These are phyloP conservation scores for Anolis carolinensis DNA, from an alignment of 2,113 vertebrate species.

Conservation along the genomic window DNA sequence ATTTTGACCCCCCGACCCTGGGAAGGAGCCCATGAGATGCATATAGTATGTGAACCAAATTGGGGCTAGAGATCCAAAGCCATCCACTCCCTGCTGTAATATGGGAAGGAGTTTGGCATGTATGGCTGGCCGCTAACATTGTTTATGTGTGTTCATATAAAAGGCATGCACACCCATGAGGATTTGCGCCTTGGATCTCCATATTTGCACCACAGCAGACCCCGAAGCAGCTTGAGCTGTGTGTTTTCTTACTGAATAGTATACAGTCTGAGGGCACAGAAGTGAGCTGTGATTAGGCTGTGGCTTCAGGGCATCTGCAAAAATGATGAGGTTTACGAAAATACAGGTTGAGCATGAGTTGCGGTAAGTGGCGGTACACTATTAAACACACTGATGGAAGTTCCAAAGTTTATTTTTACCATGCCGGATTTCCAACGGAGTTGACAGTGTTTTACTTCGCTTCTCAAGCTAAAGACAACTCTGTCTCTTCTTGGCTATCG, in stretches of 20 bases:
- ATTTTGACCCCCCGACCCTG: too few species aligned
- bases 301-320: constrained; percentile 13
- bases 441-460: too few species aligned
- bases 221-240: background rate
- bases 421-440: background rate
- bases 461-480: too few species aligned
- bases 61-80: background rate
- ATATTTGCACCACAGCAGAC: background rate
- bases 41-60: too few species aligned
- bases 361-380: too few species aligned
- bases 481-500: background rate
- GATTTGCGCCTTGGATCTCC: background rate
- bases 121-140: background rate
- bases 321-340: constrained; percentile 5
- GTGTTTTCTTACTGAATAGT: background rate
- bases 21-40: too few species aligned
- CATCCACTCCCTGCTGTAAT: background rate
- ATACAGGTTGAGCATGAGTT: background rate
- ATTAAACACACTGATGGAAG: background rate
- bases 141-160: background rate
- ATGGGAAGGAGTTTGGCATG: background rate
- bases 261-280: background rate
- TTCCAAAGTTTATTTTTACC: background rate
- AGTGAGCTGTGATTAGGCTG: background rate
- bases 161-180: background rate